Evolutionary conservation across 1,140 invertebrate genomes (phyloP), one percentile per base, ranked within the genome.

Genomic region (Lucilia sericata): DNA sequence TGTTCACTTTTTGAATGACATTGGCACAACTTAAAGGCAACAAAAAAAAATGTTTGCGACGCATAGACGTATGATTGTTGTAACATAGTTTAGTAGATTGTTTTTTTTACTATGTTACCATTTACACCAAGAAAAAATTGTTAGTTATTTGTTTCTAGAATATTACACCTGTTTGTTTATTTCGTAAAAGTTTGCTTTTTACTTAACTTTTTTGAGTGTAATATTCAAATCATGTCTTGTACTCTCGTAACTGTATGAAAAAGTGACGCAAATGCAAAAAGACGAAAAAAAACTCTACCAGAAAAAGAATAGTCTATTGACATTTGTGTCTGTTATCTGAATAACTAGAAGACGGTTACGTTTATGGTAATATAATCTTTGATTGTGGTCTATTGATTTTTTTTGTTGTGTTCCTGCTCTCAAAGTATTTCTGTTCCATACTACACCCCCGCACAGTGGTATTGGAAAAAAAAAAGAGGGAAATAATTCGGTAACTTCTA

Each of bases 291-390:
- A 60, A n/a, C 13, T n/a, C n/a, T n/a, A n/a, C n/a, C n/a, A n/a
- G n/a, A n/a, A n/a, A n/a, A 30, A 76, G 36, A 80, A 76, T 21
- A 49, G 76, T 49, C 42, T 80, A 80, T 76, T 80, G 76, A 80
- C 76, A 80, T 80, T 80, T 80, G 76, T 80, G 76, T 80, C 76
- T 49, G n/a, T 42, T 80, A 49, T 80, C 76, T 80, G 76, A 80
- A 80, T 30, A 80, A 80, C 76, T 80, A 80, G 19, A 49, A 70
- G 60, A 21, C 19, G 60, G 60, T 70, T 49, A 80, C 47, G 19
- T 78, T 80, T 80, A 80, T 80, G 76, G 76, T 80, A 80, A 80
- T 80, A 51, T 21, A 80, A 80, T 80, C 76, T 80, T 21, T 51
- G 76, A 80, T 80, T 80, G 76, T 80, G 76, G 76, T 80, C 76